Percentiles rank a stretch among this genome's conserved stretches.
Conservation (phyloP, 2,888 invertebrate genomes). For the Nephrocerus scutellatus region DNA sequence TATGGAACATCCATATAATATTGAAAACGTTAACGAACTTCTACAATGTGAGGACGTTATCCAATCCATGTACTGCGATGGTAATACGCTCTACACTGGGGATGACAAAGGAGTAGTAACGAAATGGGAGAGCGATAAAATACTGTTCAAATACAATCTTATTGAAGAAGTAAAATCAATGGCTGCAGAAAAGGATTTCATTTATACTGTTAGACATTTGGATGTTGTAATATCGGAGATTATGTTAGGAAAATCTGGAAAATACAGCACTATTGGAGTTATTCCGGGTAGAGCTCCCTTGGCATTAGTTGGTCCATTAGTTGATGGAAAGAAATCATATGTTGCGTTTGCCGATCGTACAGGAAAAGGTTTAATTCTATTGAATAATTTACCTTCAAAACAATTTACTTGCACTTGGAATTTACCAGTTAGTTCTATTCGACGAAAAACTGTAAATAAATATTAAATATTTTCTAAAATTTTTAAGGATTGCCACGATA, state of each 20-base stretch:
- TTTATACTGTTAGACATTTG: conserved; percentile 44
- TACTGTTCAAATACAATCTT: conserved; percentile 44
- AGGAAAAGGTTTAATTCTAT: conserved; percentile 38
- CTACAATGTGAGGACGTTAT: conserved; percentile 41
- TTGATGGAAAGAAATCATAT: conserved; percentile 33
- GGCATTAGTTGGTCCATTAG: conserved; percentile 37
- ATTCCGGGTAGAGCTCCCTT: conserved; percentile 44
- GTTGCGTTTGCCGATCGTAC: conserved; percentile 42
- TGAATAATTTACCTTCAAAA: conserved; percentile 34
- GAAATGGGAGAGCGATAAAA: conserved; percentile 44
- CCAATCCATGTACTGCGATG: conserved; percentile 40
- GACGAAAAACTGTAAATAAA: conserved; percentile 1
- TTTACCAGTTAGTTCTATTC: conserved; percentile 25
- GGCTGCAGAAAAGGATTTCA: conserved; percentile 36
- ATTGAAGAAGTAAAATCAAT: conserved; percentile 46
- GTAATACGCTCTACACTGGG: conserved; percentile 40
- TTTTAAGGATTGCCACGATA: conserved; percentile 42
- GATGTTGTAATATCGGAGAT: conserved; percentile 43
- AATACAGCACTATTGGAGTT: conserved; percentile 42
- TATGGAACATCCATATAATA: conserved; percentile 36
- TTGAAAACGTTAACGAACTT: conserved; percentile 33
- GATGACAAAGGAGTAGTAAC: conserved; percentile 47
- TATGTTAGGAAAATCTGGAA: conserved; percentile 39
- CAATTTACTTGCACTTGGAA: conserved; percentile 37
- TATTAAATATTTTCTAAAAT: neutral